Percentiles rank a stretch among this genome's conserved stretches.
Evolutionary conservation across 2,888 invertebrate species (phyloP).

Genomic region (Drosophila limbata): DNA sequence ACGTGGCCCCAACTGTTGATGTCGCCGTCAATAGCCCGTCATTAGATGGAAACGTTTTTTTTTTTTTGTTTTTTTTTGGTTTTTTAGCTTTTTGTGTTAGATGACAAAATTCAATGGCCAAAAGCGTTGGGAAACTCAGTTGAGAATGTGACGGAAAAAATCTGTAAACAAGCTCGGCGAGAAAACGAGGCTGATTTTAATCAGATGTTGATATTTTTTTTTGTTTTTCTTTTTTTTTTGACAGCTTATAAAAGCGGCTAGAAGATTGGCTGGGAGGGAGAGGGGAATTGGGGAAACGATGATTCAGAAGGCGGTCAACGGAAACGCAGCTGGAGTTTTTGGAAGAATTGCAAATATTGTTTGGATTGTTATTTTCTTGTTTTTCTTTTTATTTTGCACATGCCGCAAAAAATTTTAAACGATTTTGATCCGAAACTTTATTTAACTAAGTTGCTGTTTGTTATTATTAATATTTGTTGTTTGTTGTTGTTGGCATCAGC

Average conservation of each 20-base stretch:
- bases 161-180: conserved; percentile 55
- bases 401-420: conserved; percentile 36
- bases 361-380: conserved; percentile 22
- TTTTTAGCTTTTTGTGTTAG: conserved; percentile 29
- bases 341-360: conserved; percentile 39
- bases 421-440: conserved; percentile 29
- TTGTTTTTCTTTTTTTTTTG: conserved; percentile 16
- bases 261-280: conserved; percentile 6
- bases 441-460: conserved; percentile 25
- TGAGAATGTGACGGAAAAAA: conserved; percentile 69
- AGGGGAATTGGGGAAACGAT: conserved; percentile 29
- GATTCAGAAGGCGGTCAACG: conserved; percentile 73
- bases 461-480: conserved; percentile 26
- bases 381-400: conserved; percentile 36
- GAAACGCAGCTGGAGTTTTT: conserved; percentile 57
- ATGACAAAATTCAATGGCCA: conserved; percentile 65
- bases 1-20: conserved; percentile 39
- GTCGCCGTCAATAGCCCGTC: conserved; percentile 49
- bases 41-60: conserved; percentile 53
- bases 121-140: conserved; percentile 62
- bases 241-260: conserved; percentile 11
- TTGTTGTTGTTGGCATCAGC: conserved; percentile 58
- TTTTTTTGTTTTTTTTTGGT: conserved; percentile 39
- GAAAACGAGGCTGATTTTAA: conserved; percentile 70
- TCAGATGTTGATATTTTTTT: conserved; percentile 45